phyloP scores from a whole-genome alignment of 1,140 invertebrate species.

The Aphaenogaster rudis region DNA sequence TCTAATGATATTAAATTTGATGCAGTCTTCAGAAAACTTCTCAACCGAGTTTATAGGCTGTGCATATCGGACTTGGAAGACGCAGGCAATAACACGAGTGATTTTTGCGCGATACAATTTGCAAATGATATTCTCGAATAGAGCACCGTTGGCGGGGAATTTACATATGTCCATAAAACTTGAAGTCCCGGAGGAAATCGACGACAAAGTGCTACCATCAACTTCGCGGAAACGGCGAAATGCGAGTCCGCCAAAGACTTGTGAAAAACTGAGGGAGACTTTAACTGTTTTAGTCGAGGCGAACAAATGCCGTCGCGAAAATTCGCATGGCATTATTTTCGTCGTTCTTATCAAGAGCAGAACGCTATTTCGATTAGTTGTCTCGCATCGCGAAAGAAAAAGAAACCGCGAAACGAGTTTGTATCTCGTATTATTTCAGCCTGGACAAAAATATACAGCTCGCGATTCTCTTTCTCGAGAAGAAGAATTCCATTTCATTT shows the following conservation, averaged over 20 bases:
- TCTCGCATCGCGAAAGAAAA: not conserved
- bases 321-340: not conserved
- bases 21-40: not conserved
- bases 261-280: constrained; percentile 20
- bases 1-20: constrained; percentile 15
- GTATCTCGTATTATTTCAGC: not conserved
- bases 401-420: not conserved
- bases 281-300: constrained; percentile 7
- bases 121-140: constrained; percentile 23
- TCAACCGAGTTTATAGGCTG: not conserved
- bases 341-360: not conserved
- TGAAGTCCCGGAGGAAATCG: constrained; percentile 57
- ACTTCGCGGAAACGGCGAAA: not conserved
- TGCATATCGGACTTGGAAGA: not conserved
- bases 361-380: not conserved
- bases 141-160: constrained; percentile 12
- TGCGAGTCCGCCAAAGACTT: constrained; percentile 20
- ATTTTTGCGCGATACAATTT: constrained; percentile 47
- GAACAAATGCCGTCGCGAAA: not conserved
- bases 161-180: constrained; percentile 45
- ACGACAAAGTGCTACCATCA: constrained; percentile 19
- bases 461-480: not conserved
- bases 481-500: not conserved
- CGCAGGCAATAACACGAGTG: constrained; percentile 12
- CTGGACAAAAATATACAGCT: not conserved